phyloP scores from a whole-genome alignment of 2,113 vertebrate species.

The Clarias gariepinus region DNA sequence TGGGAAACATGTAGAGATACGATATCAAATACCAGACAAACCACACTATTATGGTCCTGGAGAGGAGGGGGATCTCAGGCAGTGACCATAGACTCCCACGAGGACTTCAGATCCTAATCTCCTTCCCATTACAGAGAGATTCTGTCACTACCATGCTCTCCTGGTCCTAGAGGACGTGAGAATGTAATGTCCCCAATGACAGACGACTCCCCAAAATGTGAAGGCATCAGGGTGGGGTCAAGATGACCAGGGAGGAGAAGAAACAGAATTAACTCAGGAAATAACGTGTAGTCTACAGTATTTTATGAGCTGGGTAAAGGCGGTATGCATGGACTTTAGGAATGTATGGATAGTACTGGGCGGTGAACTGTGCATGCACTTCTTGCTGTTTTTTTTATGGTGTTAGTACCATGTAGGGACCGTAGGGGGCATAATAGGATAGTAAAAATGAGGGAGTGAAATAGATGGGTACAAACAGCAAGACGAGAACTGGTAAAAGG shows the following conservation, averaged over 20 bases:
- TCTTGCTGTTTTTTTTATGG: neutral
- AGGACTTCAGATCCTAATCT: conserved; percentile 35
- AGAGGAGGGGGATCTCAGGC: neutral
- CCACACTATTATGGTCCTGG: conserved; percentile 1
- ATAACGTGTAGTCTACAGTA: conserved; percentile 19
- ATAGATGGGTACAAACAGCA: neutral
- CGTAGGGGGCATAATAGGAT: neutral
- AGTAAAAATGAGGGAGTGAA: neutral
- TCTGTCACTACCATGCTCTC: conserved; percentile 35
- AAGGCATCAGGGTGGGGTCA: conserved; percentile 10
- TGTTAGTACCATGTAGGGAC: conserved; percentile 5
- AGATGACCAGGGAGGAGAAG: conserved; percentile 14
- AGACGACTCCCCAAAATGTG: conserved; percentile 15
- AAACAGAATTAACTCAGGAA: conserved; percentile 39
- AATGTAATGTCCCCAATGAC: conserved; percentile 20
- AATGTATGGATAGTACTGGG: conserved; percentile 23
- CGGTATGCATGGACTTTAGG: conserved; percentile 34
- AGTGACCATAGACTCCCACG: conserved; percentile 29
- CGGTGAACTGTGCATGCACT: conserved; percentile 29
- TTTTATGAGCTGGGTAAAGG: conserved; percentile 9
- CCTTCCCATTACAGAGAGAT: conserved; percentile 18
- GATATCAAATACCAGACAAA: conserved; percentile 23
- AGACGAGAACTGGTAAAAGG: neutral
- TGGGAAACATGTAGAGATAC: conserved; percentile 8
- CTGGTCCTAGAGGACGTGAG: conserved; percentile 15